Evolutionary conservation across 2,888 invertebrate genomes (phyloP).

Genomic region (Pristionchus maxplancki): DNA sequence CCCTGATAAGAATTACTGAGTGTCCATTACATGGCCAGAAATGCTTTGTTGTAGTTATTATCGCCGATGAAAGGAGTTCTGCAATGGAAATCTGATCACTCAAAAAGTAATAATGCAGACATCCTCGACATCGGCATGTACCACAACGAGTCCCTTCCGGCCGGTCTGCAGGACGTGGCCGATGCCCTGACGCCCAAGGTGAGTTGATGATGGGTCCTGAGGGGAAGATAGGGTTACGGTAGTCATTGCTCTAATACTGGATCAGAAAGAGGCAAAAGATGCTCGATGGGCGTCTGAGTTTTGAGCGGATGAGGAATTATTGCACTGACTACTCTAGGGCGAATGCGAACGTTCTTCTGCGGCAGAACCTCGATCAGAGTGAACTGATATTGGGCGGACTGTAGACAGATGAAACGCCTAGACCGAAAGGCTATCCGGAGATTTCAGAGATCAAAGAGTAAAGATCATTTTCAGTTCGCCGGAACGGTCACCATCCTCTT

Average conservation of each 20-base stretch:
- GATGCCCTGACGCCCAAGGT: constrained; percentile 66
- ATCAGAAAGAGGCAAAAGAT: no score
- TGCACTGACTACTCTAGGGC: no score
- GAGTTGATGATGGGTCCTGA: constrained; percentile 25
- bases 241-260: background rate
- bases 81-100: no score
- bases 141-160: constrained; percentile 75
- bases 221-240: background rate
- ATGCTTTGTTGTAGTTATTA: no score
- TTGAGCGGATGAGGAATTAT: no score
- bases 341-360: no score
- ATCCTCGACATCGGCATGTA: constrained; percentile 74
- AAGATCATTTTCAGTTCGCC: constrained; percentile 41
- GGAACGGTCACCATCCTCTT: constrained; percentile 70
- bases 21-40: no score
- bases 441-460: background rate
- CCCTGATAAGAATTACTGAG: no score
- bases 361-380: background rate
- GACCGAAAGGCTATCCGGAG: background rate
- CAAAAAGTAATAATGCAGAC: no score
- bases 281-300: no score
- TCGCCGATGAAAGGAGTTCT: no score
- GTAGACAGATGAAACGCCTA: background rate
- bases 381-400: background rate
- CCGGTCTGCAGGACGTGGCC: constrained; percentile 73